phyloP scores from a whole-genome alignment of 2,888 invertebrate genomes.

The Limnephilus auricula region DNA sequence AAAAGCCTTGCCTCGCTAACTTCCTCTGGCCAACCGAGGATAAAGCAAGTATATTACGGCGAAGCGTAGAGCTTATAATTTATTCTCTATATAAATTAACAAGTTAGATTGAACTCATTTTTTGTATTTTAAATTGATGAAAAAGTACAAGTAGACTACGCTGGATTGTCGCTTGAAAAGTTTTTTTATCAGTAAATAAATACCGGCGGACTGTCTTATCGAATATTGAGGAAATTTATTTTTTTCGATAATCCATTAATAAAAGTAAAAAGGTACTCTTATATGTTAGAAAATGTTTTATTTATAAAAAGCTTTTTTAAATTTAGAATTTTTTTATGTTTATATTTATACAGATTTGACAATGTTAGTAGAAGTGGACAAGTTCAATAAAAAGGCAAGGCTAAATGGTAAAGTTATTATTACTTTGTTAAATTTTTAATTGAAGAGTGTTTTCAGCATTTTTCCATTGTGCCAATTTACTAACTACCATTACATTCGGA shows the following conservation, averaged over 20 bases:
- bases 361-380: background rate
- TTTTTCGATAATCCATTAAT: background rate
- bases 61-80: background rate
- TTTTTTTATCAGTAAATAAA: background rate
- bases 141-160: background rate
- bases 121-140: background rate
- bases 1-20: background rate
- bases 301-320: background rate
- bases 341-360: background rate
- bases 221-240: background rate
- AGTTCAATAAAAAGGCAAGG: background rate
- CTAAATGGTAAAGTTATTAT: background rate
- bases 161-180: background rate
- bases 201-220: background rate
- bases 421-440: background rate
- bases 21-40: background rate
- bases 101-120: background rate
- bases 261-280: background rate
- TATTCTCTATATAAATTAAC: background rate
- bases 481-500: slow-evolving; percentile 23
- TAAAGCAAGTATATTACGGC: background rate
- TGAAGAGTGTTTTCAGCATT: background rate
- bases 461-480: background rate
- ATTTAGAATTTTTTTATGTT: background rate
- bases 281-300: background rate